A percentile compares a stretch with the other conserved stretches of the same genome.
Conservation (phyloP, 2,888 invertebrate species). For the Muschampia plurimacula region DNA sequence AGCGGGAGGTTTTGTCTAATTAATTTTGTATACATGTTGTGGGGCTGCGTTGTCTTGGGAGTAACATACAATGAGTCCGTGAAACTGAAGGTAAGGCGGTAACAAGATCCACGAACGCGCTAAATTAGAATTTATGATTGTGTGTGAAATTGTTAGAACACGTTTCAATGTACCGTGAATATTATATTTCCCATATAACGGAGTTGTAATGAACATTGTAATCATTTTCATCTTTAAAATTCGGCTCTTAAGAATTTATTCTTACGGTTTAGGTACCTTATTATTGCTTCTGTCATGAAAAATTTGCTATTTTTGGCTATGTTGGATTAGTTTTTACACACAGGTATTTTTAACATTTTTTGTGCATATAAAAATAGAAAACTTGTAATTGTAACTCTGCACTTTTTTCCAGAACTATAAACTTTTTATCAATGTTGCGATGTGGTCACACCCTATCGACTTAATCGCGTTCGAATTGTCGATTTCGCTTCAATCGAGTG, state of each 20-base stretch:
- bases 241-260: neutral
- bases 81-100: slow-evolving; percentile 72
- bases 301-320: neutral
- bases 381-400: neutral
- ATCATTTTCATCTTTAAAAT: slow-evolving; percentile 6
- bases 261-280: neutral
- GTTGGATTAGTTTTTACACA: too few relatives aligned
- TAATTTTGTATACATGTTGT: slow-evolving; percentile 82
- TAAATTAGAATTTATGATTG: slow-evolving; percentile 86
- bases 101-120: slow-evolving; percentile 79
- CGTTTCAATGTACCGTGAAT: slow-evolving; percentile 61
- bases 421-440: slow-evolving; percentile 46
- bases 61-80: slow-evolving; percentile 79
- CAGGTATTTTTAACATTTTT: neutral
- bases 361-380: neutral
- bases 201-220: slow-evolving; percentile 22
- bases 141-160: slow-evolving; percentile 82
- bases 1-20: slow-evolving; percentile 82
- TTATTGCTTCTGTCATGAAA: neutral
- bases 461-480: slow-evolving; percentile 68
- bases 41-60: slow-evolving; percentile 82
- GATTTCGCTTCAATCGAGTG: slow-evolving; percentile 70
- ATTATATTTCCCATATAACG: slow-evolving; percentile 33
- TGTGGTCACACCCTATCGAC: slow-evolving; percentile 58
- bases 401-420: neutral